Evolutionary conservation across 2,888 invertebrate genomes (phyloP), one percentile per base, ranked within the genome.

Genomic region (Drepana falcataria): DNA sequence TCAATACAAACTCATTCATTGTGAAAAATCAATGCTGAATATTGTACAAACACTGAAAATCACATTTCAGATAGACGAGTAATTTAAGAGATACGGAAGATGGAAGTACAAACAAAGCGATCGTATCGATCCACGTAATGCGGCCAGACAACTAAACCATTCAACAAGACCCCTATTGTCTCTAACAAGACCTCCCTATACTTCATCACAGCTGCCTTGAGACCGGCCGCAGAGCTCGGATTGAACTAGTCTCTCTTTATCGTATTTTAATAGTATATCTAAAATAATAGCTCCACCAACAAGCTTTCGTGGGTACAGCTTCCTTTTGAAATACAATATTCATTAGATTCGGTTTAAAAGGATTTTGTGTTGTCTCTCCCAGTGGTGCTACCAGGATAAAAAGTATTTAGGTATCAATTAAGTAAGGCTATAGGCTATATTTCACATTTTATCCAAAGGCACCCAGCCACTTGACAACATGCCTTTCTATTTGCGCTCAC

Each of bases 81-180:
- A 9, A 3, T 9, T 44, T 44, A 3, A 44, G 9, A 9, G 3
- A 9, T 3, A 9, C 37, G 49, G 53, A 54, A 60, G 60, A 55
- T 54, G 63, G 55, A 57, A 71, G 65, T 68, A 65, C 69, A 73
- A 72, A 75, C 73, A 74, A 69, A 72, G 66, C 63, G 63, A 59
- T 68, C 59, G 54, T 68, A 73, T 71, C 68, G 69, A 71, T 62
- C 62, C 53, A 60, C 58, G 69, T 69, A 72, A 66, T 71, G 59
- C 66, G 64, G 65, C 57, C 60, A 49, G 37, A 49, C 37, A 34
- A 9, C 44, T 9, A 44, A 44, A 9, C 44, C 44, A 44, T 9
- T 53, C 44, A 57, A 48, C 49, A 33, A 59, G 61, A 63, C 57
- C 58, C 52, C 51, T 44, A 56, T 55, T 55, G 57, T 55, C 59